phyloP scores from a whole-genome alignment of 2,797 vertebrate genomes.

The Sylvia borin region DNA sequence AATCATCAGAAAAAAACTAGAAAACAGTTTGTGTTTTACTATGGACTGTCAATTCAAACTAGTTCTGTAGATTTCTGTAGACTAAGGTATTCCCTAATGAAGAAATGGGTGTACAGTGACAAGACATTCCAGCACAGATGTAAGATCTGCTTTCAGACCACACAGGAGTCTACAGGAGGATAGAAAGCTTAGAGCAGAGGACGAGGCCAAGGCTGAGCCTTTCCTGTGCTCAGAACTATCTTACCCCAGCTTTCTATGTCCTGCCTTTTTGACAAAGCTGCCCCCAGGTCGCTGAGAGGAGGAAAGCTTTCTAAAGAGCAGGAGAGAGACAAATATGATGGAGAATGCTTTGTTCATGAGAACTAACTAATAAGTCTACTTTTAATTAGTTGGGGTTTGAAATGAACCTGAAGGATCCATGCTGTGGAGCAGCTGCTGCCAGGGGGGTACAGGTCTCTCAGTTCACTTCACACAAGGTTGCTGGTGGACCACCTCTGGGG shows the following conservation, averaged over 20 bases:
- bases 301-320: neutral
- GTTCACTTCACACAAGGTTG: neutral
- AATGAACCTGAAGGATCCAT: conserved; percentile 1
- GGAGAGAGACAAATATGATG: neutral
- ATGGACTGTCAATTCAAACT: neutral
- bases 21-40: neutral
- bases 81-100: neutral
- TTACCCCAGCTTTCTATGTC: neutral
- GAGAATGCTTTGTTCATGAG: neutral
- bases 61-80: neutral
- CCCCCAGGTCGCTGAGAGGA: neutral
- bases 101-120: neutral
- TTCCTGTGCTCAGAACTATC: neutral
- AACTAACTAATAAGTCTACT: neutral
- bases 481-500: conserved; percentile 1
- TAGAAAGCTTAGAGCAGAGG: neutral
- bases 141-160: neutral
- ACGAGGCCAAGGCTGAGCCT: neutral
- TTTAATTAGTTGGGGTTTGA: conserved; percentile 1
- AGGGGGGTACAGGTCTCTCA: neutral
- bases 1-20: neutral
- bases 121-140: neutral
- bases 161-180: neutral
- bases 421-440: neutral
- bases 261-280: neutral